Conservation (phyloP, 2,113 vertebrate genomes). For the Cyprinus carpio region DNA sequence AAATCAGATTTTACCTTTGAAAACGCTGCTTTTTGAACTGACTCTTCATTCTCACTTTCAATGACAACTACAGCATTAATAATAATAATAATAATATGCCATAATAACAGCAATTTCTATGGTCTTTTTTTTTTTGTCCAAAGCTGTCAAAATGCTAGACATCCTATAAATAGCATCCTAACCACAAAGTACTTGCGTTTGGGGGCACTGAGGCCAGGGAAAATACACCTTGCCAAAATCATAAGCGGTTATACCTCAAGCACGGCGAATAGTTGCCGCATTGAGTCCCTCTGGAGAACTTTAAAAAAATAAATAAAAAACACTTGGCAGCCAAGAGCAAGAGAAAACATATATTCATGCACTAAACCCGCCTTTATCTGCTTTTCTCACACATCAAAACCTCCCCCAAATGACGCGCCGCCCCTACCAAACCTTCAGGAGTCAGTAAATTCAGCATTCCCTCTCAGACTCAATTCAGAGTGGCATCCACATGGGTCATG, state of each 20-base stretch:
- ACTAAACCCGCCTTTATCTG: conserved; percentile 60
- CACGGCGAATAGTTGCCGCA: conserved; percentile 70
- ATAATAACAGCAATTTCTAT: neutral
- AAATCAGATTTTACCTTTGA: neutral
- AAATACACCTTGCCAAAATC: conserved; percentile 66
- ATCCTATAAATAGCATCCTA: conserved; percentile 68
- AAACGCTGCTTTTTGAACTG: neutral
- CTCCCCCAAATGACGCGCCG: conserved; percentile 60
- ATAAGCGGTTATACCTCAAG: conserved; percentile 54
- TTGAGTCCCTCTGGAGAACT: conserved; percentile 71
- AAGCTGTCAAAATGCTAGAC: conserved; percentile 40
- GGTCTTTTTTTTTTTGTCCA: neutral
- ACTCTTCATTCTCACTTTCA: neutral
- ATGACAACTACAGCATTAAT: neutral
- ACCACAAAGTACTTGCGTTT: conserved; percentile 71
- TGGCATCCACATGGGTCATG: conserved; percentile 51
- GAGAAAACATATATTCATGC: conserved; percentile 59
- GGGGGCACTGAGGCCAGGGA: conserved; percentile 63
- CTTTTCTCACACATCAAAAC: conserved; percentile 52
- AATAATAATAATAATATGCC: neutral
- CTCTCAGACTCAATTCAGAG: conserved; percentile 51
- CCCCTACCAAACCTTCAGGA: conserved; percentile 62
- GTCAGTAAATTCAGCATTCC: conserved; percentile 59
- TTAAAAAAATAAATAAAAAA: conserved; percentile 49
- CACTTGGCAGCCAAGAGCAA: conserved; percentile 37